Conservation (phyloP, 30 jellyfish, hydroid and myxozoan species). For the Aurelia coerulea region DNA sequence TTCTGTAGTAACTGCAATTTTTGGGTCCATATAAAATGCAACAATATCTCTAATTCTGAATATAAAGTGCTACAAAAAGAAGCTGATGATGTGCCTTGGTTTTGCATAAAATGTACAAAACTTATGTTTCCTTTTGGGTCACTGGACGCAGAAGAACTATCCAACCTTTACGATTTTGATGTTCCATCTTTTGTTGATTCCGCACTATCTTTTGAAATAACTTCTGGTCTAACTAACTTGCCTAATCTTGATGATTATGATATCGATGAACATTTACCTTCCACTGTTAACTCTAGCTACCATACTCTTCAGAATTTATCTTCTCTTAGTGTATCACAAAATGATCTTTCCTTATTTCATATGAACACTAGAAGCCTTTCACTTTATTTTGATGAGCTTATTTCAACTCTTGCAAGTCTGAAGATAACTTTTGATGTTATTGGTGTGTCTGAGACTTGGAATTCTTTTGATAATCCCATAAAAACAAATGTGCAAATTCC, state of each 20-base stretch:
- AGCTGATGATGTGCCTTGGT: slow-evolving; percentile 52
- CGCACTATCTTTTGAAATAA: background rate
- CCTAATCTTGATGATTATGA: slow-evolving; percentile 58
- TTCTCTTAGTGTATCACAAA: slow-evolving; percentile 28
- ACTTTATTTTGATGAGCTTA: no score
- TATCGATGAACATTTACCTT: slow-evolving; percentile 70
- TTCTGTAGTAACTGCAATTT: no score
- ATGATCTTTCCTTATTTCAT: slow-evolving; percentile 55
- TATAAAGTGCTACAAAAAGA: background rate
- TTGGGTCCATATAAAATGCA: no score
- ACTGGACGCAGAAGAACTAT: slow-evolving; percentile 38
- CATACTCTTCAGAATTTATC: slow-evolving; percentile 64
- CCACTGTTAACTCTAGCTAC: slow-evolving; percentile 57
- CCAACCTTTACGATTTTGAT: slow-evolving; percentile 41
- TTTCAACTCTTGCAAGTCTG: background rate
- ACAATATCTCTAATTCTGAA: no score
- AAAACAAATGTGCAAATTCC: slow-evolving; percentile 56
- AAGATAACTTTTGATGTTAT: slow-evolving; percentile 55
- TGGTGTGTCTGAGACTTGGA: slow-evolving; percentile 78
- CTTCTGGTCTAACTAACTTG: slow-evolving; percentile 53
- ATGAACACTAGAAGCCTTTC: slow-evolving; percentile 34
- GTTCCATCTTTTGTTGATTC: slow-evolving; percentile 60
- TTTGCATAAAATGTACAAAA: slow-evolving; percentile 27
- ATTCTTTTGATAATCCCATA: slow-evolving; percentile 44
- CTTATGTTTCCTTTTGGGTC: slow-evolving; percentile 56